These are phyloP conservation scores for Drosophila bunnanda DNA, from an alignment of 2,888 invertebrate genomes.

Conservation along the genomic window DNA sequence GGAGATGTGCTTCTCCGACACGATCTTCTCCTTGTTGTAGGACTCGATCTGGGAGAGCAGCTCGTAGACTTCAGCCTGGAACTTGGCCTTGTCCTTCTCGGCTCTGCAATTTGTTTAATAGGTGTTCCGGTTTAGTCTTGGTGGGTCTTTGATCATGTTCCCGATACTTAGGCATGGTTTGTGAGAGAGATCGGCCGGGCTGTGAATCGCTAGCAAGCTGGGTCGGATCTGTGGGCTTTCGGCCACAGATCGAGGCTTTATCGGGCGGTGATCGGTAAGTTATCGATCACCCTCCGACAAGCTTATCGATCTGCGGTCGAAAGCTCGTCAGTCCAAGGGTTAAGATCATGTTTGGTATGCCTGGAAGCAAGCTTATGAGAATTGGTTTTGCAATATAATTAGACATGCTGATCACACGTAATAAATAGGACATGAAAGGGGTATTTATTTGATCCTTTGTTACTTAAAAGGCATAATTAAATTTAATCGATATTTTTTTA, in stretches of 20 bases:
- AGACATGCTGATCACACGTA: constrained; percentile 15
- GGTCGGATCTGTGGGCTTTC: constrained; percentile 23
- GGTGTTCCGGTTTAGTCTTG: constrained; percentile 39
- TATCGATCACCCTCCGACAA: constrained; percentile 2
- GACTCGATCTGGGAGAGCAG: constrained; percentile 97
- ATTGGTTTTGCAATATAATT: constrained; percentile 36
- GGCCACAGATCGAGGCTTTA: constrained; percentile 1
- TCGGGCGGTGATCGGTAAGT: constrained; percentile 26
- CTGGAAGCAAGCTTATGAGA: constrained; percentile 73
- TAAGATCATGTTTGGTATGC: constrained; percentile 48
- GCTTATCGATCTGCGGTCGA: constrained; percentile 37
- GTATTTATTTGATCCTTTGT: not conserved
- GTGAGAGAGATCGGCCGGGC: constrained; percentile 56
- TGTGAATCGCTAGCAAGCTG: constrained; percentile 38
- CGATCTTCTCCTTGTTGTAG: constrained; percentile 95
- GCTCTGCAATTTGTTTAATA: constrained; percentile 87
- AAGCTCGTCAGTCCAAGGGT: constrained; percentile 56
- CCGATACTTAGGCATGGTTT: constrained; percentile 73
- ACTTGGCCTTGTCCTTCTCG: constrained; percentile 99
- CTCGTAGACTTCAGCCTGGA: constrained; percentile 99
- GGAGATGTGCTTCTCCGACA: constrained; percentile 93
- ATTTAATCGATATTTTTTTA: not conserved
- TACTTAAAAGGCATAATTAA: not conserved
- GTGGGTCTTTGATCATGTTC: not conserved
- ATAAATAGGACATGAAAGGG: constrained; percentile 5